Evolutionary conservation across 1,140 invertebrate species (phyloP), one percentile per base, ranked within the genome.

Genomic region (Drosophila teissieri): DNA sequence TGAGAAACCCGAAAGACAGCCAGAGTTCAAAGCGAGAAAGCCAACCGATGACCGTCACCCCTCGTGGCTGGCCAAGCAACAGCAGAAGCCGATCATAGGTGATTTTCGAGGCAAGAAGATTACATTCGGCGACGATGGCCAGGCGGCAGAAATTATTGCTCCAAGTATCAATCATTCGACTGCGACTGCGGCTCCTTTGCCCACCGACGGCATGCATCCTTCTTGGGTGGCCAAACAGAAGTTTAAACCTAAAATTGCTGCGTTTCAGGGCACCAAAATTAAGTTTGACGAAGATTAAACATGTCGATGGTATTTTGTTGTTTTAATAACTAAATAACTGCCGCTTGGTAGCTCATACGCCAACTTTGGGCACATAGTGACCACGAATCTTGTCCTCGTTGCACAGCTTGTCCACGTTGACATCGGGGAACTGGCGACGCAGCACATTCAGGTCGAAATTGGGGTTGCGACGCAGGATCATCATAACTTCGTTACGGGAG

Each of bases 341-440:
- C 61, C 55, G 44, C 8, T 14, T 45, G 11, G 17, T 11, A 56
- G 39, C 22, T 52, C 67, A 80, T 17, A 40, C 56, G 19, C 68
- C 84, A 36, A 92, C 68, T 76, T 94, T 93, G 27, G 93, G 93
- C 40, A 93, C 86, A 92, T 80, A 94, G 93, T 96, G 95, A 46
- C 95, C 95, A 70, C 94, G 93, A 12, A 93, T 89, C 92, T 94
- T 95, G 67, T 93, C 94, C 45, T 81, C 90, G 4, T 84, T 80
- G 77, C 93, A 94, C 0, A 95, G 90, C 92, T 94, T 95, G 64
- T 96, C 94, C 64, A 97, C 92, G 92, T 97, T 93, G 14, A 97
- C 95, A 92, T 95, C 92, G 12, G 97, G 97, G 93, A 95, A 98
- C 88, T 96, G 93, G 72, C 94, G 92, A 92, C 96, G 94, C 12